Base-by-base conservation (phyloP, 2,888 invertebrate species). In the Ophioninae sp. region DNA sequence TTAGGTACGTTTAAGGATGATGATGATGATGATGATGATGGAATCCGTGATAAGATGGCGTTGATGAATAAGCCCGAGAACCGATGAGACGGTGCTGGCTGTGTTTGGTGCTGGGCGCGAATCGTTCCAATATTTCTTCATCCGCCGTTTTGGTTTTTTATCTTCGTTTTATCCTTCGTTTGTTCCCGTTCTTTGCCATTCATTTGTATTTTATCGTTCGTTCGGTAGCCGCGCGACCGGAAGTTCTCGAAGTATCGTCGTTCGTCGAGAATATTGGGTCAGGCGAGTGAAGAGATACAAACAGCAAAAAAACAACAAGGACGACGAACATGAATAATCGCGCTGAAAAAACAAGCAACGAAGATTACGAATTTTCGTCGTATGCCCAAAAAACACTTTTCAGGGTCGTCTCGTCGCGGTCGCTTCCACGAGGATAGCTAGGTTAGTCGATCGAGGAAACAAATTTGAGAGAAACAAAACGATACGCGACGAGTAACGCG, bases 21-120 rank as follows among this genome's bases (percentile, higher is more conserved):
- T 30, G 30, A 30, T 30, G 30, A 30, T 30, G 30, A 30, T 30
- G 30, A 30, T 30, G 30, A 30, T 30, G 30, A 30, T 30, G 70
- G 68, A 74, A 79, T 76, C 65, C 61, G 74, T 78, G 74, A 72
- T 68, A 75, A 81, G 62, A 78, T 30, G 30, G 21, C 65, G 75
- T 78, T 62, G 77, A 37, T 30, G 1, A 30, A 30, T 17, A 78
- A 61, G 69, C 74, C 69, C 39, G 68, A 67, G 67, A 82, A 79
- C 56, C 30, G 80, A 61, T 69, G 72, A 68, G 78, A 78, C 84
- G 86, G 79, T 84, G 83, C 83, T 87, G 87, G 82, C 87, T 87
- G 67, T 30, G 30, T 30, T 85, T 84, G 79, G 79, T 82, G 82
- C 83, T 77, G 73, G 70, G 76, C 73, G 72, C 61, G 67, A 23